Evolutionary conservation across 2,888 invertebrate genomes (phyloP), one percentile per base, ranked within the genome.

Genomic region (Patella depressa): DNA sequence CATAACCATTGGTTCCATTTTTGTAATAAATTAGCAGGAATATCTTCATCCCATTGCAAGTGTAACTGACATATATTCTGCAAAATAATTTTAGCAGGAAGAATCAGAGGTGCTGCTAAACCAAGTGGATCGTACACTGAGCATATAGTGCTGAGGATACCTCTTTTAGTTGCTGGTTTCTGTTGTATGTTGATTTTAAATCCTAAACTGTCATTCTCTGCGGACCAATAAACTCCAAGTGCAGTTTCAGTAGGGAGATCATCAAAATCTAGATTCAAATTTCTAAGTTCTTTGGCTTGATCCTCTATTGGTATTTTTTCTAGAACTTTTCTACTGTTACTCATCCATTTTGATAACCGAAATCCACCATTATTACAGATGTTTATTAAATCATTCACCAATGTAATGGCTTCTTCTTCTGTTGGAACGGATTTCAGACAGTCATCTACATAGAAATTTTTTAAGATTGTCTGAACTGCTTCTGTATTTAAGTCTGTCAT

Each of bases 391-490:
- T 65, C 7, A 3, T 17, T 17, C 4, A 65, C 55, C 53, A n/a
- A 55, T 11, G 29, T 57, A 9, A 72, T 73, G 17, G 3, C 15
- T 4, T 54, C 24, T 4, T 54, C 24, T 53, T 53, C 76, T 11
- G 73, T 74, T 2, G 15, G 29, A 24, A 76, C 55, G 3, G 77
- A 77, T 15, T 24, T 15, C 12, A 74, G 24, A 34, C 75, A 74
- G 55, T 79, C 79, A 57, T 79, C 77, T 12, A 79, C 79, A 53
- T 79, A 79, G 71, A 79, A 72, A 24, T 57, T 54, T 14, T 15
- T 11, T 5, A 34, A 9, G 45, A 72, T n/a, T 53, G 65, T 65
- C 5, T 65, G 7, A 15, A 15, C n/a, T 11, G n/a, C 7, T 15
- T 65, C 65, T 19, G n/a, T n/a, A 11, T 15, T 17, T 15, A 15